These are phyloP conservation scores for Macquaria ambigua DNA, from an alignment of 2,113 vertebrate species.

Conservation along the genomic window DNA sequence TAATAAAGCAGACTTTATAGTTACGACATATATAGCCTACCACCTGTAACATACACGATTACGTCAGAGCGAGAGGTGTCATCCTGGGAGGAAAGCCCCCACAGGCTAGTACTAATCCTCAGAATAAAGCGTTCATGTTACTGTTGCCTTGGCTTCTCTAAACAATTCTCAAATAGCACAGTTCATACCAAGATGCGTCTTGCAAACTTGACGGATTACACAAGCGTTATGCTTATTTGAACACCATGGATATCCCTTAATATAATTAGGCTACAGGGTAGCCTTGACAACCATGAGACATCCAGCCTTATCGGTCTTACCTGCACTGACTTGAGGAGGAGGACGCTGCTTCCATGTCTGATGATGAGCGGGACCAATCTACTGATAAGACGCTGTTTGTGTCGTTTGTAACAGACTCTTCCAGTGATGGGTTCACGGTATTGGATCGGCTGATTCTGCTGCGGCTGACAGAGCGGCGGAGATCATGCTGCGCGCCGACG, in stretches of 20 bases:
- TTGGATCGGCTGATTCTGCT: conserved; percentile 21
- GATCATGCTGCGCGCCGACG: conserved; percentile 50
- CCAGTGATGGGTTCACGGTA: neutral
- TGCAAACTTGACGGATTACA: neutral
- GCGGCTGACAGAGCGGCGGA: neutral
- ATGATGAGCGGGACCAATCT: neutral
- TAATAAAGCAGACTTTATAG: neutral
- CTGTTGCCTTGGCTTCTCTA: neutral
- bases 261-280: neutral
- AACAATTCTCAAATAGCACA: neutral
- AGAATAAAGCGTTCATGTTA: conserved; percentile 5
- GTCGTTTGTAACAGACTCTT: neutral
- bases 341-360: conserved; percentile 53
- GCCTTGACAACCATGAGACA: conserved; percentile 18
- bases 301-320: conserved; percentile 58
- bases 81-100: neutral
- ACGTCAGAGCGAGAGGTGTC: conserved; percentile 30
- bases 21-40: neutral
- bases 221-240: neutral
- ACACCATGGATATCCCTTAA: neutral
- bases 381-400: neutral
- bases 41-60: conserved; percentile 32
- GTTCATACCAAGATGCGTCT: neutral
- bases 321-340: conserved; percentile 51
- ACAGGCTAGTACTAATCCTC: conserved; percentile 28